phyloP scores from a whole-genome alignment of 2,888 invertebrate genomes.

The Eupsilia transversa region DNA sequence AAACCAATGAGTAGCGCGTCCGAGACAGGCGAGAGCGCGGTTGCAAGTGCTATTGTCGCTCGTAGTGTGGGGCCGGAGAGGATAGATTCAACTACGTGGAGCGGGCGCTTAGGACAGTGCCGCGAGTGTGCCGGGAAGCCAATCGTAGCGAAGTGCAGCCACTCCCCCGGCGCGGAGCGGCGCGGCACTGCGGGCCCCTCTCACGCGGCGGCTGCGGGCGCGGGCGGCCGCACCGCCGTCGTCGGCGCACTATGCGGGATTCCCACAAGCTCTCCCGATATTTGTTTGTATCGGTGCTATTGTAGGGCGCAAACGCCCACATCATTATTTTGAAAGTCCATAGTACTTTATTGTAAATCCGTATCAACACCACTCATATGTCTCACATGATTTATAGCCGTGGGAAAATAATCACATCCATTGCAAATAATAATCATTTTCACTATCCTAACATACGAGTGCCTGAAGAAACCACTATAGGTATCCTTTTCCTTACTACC shows the following conservation, averaged over 20 bases:
- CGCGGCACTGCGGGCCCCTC: constrained; percentile 59
- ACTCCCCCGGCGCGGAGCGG: constrained; percentile 71
- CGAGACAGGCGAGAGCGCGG: constrained; percentile 67
- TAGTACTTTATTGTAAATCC: constrained; percentile 87
- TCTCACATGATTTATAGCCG: constrained; percentile 88
- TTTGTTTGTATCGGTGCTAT: constrained; percentile 84
- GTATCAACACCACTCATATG: constrained; percentile 87
- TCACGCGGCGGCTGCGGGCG: constrained; percentile 68
- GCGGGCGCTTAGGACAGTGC: constrained; percentile 80
- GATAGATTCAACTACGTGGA: constrained; percentile 74
- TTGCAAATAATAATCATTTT: constrained; percentile 31
- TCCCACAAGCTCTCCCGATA: constrained; percentile 86
- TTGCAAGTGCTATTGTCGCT: constrained; percentile 76
- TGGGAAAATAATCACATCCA: constrained; percentile 77
- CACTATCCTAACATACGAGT: not conserved
- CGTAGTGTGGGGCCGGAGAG: constrained; percentile 76
- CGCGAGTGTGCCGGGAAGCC: constrained; percentile 68
- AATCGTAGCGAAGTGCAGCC: constrained; percentile 76
- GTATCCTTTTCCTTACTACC: not conserved
- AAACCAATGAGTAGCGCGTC: constrained; percentile 83
- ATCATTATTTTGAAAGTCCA: constrained; percentile 88
- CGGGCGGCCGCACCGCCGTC: constrained; percentile 55
- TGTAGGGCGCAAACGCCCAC: constrained; percentile 88
- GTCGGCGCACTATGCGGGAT: constrained; percentile 85
- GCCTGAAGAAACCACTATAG: not conserved